These are phyloP conservation scores for Bombyx mandarina DNA, from an alignment of 1,140 invertebrate genomes.

Conservation along the genomic window DNA sequence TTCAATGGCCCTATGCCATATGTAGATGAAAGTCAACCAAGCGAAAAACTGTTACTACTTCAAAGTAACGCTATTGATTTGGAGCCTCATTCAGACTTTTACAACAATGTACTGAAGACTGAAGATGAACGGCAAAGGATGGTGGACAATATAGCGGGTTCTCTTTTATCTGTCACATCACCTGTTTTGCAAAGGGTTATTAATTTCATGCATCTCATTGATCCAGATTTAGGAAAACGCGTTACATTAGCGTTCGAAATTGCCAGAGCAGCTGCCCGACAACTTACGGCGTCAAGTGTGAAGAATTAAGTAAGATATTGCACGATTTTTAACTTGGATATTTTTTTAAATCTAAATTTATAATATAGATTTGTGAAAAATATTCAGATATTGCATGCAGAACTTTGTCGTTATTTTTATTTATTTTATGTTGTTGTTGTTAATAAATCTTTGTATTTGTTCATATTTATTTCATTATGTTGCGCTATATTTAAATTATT, in stretches of 20 bases:
- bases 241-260: slow-evolving; percentile 10
- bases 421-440: too few species aligned
- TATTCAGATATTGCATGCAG: too few species aligned
- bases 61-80: slow-evolving; percentile 38
- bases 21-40: slow-evolving; percentile 29
- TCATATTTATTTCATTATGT: too few species aligned
- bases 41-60: slow-evolving; percentile 19
- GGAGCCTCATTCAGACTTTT: slow-evolving; percentile 30
- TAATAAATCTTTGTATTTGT: too few species aligned
- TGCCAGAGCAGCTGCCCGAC: slow-evolving; percentile 6
- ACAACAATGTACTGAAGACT: slow-evolving; percentile 26
- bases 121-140: slow-evolving; percentile 31
- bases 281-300: too few species aligned
- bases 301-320: too few species aligned
- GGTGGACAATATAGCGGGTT: slow-evolving; percentile 22
- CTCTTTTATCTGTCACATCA: slow-evolving; percentile 17
- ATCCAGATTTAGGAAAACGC: slow-evolving; percentile 23
- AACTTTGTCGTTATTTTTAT: too few species aligned
- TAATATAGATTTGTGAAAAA: too few species aligned
- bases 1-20: slow-evolving; percentile 80
- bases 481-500: too few species aligned
- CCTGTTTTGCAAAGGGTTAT: slow-evolving; percentile 18
- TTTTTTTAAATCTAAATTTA: too few species aligned
- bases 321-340: too few species aligned
- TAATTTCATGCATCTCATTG: slow-evolving; percentile 20